A percentile compares a stretch with the other conserved stretches of the same genome.
Conservation (phyloP, 2,888 invertebrate species). For the Belgica antarctica region DNA sequence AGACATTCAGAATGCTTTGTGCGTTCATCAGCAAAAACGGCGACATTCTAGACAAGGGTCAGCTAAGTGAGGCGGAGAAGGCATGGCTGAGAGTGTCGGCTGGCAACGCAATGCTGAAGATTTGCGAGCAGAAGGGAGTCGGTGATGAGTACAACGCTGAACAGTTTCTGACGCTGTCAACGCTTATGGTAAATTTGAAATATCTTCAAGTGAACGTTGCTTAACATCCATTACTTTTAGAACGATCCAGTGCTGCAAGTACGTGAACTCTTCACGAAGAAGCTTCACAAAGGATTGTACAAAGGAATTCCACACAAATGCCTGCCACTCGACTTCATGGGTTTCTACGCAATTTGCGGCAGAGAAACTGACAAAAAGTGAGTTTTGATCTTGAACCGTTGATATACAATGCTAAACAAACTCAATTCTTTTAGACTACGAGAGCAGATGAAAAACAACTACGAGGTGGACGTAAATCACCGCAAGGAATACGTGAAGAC, state of each 20-base stretch:
- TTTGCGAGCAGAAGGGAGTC: conserved; percentile 94
- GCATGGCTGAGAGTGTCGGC: conserved; percentile 89
- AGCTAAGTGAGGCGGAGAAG: conserved; percentile 81
- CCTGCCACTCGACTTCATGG: conserved; percentile 94
- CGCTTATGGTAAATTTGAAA: conserved; percentile 71
- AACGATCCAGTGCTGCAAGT: conserved; percentile 79
- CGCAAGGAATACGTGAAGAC: conserved; percentile 88
- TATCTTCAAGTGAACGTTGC: background rate
- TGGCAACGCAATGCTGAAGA: conserved; percentile 93
- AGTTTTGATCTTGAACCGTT: conserved; percentile 52
- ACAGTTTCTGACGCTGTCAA: conserved; percentile 91
- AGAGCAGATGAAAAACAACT: conserved; percentile 68
- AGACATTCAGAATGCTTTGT: conserved; percentile 90
- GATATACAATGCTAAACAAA: background rate
- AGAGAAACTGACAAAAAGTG: conserved; percentile 81
- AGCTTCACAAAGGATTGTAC: conserved; percentile 84
- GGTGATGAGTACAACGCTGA: conserved; percentile 92
- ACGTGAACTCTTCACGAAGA: conserved; percentile 81
- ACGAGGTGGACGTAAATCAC: conserved; percentile 85
- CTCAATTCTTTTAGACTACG: conserved; percentile 49
- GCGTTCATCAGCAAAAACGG: conserved; percentile 93
- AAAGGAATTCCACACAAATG: conserved; percentile 85
- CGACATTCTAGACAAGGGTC: conserved; percentile 73
- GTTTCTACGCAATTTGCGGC: conserved; percentile 87
- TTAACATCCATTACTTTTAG: conserved; percentile 53